phyloP scores from a whole-genome alignment of 2,113 vertebrate genomes.

The Chionis minor region DNA sequence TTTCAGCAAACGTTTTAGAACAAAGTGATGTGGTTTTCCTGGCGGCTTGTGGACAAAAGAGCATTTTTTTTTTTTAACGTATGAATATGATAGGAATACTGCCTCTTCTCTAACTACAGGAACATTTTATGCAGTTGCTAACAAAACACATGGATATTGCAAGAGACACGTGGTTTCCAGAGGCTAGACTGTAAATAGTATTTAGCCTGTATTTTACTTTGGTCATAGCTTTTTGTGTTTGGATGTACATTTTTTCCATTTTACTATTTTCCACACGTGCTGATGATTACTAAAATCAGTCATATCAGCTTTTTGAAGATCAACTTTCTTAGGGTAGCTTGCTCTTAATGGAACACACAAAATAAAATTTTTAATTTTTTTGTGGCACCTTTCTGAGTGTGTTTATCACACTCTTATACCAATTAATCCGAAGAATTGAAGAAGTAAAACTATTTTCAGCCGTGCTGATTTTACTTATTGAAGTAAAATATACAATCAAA shows the following conservation, averaged over 20 bases:
- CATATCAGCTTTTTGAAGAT: background rate
- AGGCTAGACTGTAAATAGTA: background rate
- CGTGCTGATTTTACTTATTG: background rate
- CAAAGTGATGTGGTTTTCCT: background rate
- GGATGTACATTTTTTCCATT: background rate
- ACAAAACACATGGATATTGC: background rate
- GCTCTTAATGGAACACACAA: background rate
- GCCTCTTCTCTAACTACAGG: background rate
- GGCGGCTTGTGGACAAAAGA: background rate
- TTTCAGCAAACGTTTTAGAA: conserved; percentile 14
- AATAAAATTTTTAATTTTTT: background rate
- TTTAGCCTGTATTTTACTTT: background rate
- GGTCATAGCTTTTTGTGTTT: background rate
- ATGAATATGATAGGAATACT: background rate
- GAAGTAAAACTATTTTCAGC: background rate
- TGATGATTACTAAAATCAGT: background rate
- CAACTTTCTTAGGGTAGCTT: background rate
- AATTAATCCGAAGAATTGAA: background rate
- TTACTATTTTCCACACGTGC: background rate
- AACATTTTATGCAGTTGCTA: background rate
- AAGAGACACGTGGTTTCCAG: background rate
- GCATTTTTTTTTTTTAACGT: background rate
- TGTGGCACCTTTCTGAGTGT: background rate
- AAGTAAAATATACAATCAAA: background rate
- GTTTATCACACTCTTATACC: background rate